Base-by-base conservation (phyloP, 1,140 invertebrate species). In the Chrysopa pallens region DNA sequence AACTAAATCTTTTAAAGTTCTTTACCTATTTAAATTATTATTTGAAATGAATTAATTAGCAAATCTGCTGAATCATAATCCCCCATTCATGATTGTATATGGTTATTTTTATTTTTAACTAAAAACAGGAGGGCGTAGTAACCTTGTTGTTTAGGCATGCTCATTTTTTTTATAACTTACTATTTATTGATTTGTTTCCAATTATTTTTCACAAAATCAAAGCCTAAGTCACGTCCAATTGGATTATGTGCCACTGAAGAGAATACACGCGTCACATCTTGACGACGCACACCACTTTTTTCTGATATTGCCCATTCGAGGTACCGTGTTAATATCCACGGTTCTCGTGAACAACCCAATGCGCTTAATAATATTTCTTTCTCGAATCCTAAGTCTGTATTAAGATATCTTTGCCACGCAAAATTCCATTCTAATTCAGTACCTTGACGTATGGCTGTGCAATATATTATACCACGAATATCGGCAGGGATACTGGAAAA, bases 381-480 rank as follows among this genome's bases (percentile, higher is more conserved):
- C 53, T 91, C 86, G 0, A 78, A 74, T 0, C 76, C 80, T 1
- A 85, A 76, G 45, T 78, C 78, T 0, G 80, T 72, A 5, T 69
- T 71, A 9, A 71, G 50, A 52, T 85, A 93, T 12, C 78, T 65
- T 33, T 80, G 64, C 72, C 84, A 86, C 0, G 79, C 74, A 56
- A 90, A 90, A 27, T 87, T 68, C 88, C 87, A 94, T 53, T 90
- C 86, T 5, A 69, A 61, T 42, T 80, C 74, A 0, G 78, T 76
- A 3, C 89, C 89, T 9, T 77, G 70, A 42, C 76, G 67, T 6
- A 95, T 78, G 0, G 84, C 87, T 1, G 78, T 78, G 51, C 88
- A 93, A 56, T 89, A 91, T 6, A 91, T 79, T 0, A 82, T 72
- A 12, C 68, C 69, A 36, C 85, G 77, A 11, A 90, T 57, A 56